Evolutionary conservation across 2,797 vertebrate species (phyloP), one percentile per base, ranked within the genome.

Genomic region (Discoglossus pictus): DNA sequence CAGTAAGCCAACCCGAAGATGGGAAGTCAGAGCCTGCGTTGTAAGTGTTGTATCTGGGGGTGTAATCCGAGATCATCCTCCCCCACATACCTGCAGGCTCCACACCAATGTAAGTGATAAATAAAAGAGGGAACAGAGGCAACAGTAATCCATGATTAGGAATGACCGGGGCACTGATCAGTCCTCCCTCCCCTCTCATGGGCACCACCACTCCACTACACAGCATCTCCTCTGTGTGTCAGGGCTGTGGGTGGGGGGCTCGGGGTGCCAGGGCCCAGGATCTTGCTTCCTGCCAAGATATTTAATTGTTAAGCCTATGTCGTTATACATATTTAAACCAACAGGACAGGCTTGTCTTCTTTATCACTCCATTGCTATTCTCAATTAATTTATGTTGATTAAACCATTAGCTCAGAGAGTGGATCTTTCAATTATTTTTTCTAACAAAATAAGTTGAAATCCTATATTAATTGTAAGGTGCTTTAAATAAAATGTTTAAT

Each of bases 1-100:
- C 90, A 78, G 87, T 85, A 62, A 89, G 79, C 93, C 93, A 95
- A 82, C 89, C 87, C 75, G 89, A 83, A 71, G 92, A 89, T 65
- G 89, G 88, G 46, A 87, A 88, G 78, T 91, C 91, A 25, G 88
- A 84, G 80, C 90, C 95, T 71, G 56, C 38, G 38, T 31, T 48
- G 38, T 56, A 46, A 36, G 27, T 39, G 48, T 10, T 21, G 11
- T 16, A 25, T 17, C 48, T 15, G 3, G 44, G 21, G 42, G 21
- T 54, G 68, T 71, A 71, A 43, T 64, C 46, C 53, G 51, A 51
- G 68, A 68, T 12, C 63, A 60, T 64, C 17, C 64, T 64, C 66
- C 31, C 69, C 72, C 75, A 75, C 73, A 78, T 67, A 73, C 44
- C 71, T 66, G 25, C 40, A 44, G n/a, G 35, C 47, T n/a, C 52